Percentiles rank a stretch among this genome's conserved stretches.
phyloP scores from a whole-genome alignment of 2,113 vertebrate genomes.

The Forbesichthys agassizii region DNA sequence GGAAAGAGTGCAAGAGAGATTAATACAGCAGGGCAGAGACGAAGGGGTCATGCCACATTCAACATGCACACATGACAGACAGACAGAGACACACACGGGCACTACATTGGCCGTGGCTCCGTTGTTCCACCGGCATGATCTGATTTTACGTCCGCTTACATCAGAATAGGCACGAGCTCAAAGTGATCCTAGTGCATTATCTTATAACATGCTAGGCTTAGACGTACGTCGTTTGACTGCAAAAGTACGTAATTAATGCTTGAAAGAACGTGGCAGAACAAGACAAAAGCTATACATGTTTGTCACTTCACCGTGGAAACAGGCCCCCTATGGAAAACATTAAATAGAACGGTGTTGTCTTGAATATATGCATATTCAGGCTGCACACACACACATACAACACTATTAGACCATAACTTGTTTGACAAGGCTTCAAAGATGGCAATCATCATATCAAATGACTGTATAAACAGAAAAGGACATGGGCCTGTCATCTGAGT shows the following conservation, averaged over 20 bases:
- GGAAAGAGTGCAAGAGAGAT: conserved; percentile 83
- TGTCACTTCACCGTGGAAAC: not conserved
- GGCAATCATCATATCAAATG: conserved; percentile 42
- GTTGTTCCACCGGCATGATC: no score
- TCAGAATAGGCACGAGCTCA: not conserved
- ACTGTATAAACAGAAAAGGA: conserved; percentile 14
- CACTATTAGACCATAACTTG: not conserved
- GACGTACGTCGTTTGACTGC: not conserved
- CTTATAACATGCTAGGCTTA: no score
- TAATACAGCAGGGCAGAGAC: conserved; percentile 87
- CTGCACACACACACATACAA: not conserved
- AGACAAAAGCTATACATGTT: not conserved
- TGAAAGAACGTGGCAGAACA: conserved; percentile 2
- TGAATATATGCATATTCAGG: conserved; percentile 1
- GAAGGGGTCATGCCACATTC: conserved; percentile 76
- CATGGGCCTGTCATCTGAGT: conserved; percentile 10
- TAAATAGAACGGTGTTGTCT: not conserved
- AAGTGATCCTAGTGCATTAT: not conserved
- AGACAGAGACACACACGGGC: conserved; percentile 39
- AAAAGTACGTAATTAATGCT: not conserved
- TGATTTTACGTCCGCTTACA: no score
- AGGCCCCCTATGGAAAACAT: conserved; percentile 1
- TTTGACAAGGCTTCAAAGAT: conserved; percentile 34
- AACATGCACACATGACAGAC: conserved; percentile 23
- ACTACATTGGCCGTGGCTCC: no score